Evolutionary conservation across 2,888 invertebrate species (phyloP).

Genomic region (Volucella inanis): DNA sequence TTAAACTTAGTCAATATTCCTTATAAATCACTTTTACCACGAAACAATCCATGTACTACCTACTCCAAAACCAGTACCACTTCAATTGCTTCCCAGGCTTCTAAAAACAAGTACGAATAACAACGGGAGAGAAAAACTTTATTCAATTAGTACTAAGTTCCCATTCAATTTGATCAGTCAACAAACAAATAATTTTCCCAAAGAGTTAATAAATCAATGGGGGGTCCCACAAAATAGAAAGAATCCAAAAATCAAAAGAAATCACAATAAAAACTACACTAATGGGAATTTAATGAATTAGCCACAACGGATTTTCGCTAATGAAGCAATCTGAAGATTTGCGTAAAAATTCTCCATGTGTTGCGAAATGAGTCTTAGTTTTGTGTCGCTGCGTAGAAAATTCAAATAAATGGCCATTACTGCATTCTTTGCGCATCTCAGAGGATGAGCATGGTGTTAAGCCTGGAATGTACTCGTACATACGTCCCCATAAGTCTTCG

Average conservation of each 20-base stretch:
- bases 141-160: constrained; percentile 2
- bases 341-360: not conserved
- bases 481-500: not conserved
- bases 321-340: constrained; percentile 40
- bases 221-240: not conserved
- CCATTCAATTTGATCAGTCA: constrained; percentile 11
- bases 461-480: not conserved
- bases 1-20: no score
- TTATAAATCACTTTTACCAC: no score
- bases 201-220: not conserved
- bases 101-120: no score
- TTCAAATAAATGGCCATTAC: constrained; percentile 33
- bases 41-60: no score
- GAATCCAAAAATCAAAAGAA: not conserved
- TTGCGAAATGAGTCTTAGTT: not conserved
- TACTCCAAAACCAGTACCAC: no score
- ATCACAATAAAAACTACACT: not conserved
- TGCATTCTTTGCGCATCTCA: constrained; percentile 48
- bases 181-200: constrained; percentile 19
- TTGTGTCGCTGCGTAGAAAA: not conserved
- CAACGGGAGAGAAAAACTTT: no score
- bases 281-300: constrained; percentile 26
- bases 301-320: constrained; percentile 31
- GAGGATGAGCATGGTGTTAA: constrained; percentile 16
- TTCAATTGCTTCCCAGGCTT: no score